These are phyloP conservation scores for Plebejus argus DNA, from an alignment of 2,888 invertebrate genomes.

Conservation along the genomic window DNA sequence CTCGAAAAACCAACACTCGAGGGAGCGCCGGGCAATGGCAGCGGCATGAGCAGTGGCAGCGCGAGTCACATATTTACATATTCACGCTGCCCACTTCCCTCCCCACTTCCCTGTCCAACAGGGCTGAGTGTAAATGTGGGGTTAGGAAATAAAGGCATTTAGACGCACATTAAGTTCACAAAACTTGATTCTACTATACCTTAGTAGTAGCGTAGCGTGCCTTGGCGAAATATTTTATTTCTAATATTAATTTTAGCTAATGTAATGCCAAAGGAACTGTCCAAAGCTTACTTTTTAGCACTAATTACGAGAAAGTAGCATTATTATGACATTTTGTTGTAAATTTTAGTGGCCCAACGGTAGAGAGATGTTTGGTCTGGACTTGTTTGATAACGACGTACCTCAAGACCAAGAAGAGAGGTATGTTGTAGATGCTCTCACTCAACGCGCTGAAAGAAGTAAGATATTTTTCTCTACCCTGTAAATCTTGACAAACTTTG, in stretches of 20 bases:
- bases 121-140: too few relatives aligned
- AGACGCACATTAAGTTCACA: not conserved
- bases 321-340: conserved; percentile 38
- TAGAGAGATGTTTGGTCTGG: conserved; percentile 60
- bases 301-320: not conserved
- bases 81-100: too few relatives aligned
- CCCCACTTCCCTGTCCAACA: too few relatives aligned
- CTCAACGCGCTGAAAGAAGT: conserved; percentile 67
- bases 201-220: too few relatives aligned
- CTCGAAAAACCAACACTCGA: too few relatives aligned
- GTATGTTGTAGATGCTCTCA: conserved; percentile 68
- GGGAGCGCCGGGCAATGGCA: too few relatives aligned
- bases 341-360: conserved; percentile 65
- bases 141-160: not conserved
- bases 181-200: not conserved
- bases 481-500: not conserved
- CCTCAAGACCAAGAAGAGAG: conserved; percentile 65
- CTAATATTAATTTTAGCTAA: not conserved
- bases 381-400: conserved; percentile 61
- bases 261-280: not conserved
- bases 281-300: not conserved
- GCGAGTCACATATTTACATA: too few relatives aligned
- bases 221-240: too few relatives aligned
- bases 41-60: too few relatives aligned
- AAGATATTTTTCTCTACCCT: conserved; percentile 41